Evolutionary conservation across 2,888 invertebrate genomes (phyloP).

Genomic region (Thyatira batis): DNA sequence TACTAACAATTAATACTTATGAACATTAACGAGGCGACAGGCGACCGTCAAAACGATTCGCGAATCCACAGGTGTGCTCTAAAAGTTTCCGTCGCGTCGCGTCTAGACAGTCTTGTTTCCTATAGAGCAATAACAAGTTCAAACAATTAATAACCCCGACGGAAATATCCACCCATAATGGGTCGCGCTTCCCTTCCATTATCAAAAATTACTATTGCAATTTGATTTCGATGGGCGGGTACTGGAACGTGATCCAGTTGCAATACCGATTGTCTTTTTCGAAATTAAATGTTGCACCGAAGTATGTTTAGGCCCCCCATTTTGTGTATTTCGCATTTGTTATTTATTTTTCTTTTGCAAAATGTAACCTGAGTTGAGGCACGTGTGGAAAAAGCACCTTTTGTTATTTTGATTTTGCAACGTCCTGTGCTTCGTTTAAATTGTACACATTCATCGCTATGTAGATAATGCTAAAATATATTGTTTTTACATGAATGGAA

Average conservation of each 20-base stretch:
- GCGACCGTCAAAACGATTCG: conserved; percentile 56
- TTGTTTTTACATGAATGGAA: conserved; percentile 8
- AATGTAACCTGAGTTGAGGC: conserved; percentile 68
- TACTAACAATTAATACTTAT: conserved; percentile 67
- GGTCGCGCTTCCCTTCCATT: conserved; percentile 65
- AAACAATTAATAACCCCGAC: conserved; percentile 63
- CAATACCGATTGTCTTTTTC: conserved; percentile 68
- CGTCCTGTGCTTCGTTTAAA: conserved; percentile 34
- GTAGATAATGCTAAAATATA: conserved; percentile 11
- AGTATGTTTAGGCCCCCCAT: conserved; percentile 56
- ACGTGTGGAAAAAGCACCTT: conserved; percentile 65
- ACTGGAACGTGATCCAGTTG: conserved; percentile 61
- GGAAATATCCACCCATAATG: conserved; percentile 76
- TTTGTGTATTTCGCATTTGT: conserved; percentile 51
- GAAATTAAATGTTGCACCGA: conserved; percentile 65
- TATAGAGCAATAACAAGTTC: conserved; percentile 49
- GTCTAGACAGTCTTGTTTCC: conserved; percentile 60
- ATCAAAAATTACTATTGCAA: conserved; percentile 77
- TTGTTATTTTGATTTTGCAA: conserved; percentile 66
- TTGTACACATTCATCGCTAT: conserved; percentile 14
- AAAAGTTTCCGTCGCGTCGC: conserved; percentile 48
- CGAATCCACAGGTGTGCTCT: conserved; percentile 64
- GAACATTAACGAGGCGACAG: conserved; percentile 53
- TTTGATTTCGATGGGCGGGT: conserved; percentile 66
- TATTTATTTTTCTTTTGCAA: conserved; percentile 64